These are phyloP conservation scores for Telmatochromis sp. DNA, from an alignment of 2,113 vertebrate genomes.

Conservation along the genomic window DNA sequence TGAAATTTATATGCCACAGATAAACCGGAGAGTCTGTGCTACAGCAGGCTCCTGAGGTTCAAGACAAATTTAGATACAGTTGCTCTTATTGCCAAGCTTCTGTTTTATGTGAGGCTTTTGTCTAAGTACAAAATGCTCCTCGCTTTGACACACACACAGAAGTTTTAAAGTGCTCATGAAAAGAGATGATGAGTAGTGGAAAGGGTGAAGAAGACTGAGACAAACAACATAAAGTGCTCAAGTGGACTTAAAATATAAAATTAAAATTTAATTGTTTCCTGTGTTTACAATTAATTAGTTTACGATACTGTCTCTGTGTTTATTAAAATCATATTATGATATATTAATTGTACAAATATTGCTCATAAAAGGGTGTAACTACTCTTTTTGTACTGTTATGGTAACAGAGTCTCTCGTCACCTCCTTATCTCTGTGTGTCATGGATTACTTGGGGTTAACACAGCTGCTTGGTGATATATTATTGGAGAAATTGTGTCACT, in stretches of 20 bases:
- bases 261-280: not conserved
- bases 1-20: constrained; percentile 15
- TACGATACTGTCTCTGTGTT: not conserved
- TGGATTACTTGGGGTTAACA: not conserved
- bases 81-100: not conserved
- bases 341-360: not conserved
- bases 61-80: not conserved
- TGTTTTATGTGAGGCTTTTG: not conserved
- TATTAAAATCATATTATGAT: not conserved
- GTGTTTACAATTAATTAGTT: not conserved
- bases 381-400: not conserved
- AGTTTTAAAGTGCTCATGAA: not conserved
- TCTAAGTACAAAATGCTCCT: not conserved
- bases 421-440: not conserved
- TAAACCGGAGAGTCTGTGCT: not conserved
- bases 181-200: not conserved
- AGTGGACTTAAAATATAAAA: not conserved
- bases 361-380: not conserved
- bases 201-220: not conserved
- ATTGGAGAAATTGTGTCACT: not conserved
- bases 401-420: not conserved
- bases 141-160: not conserved
- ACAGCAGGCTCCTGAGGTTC: not conserved
- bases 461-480: not conserved
- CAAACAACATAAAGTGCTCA: not conserved